Evolutionary conservation across 2,113 vertebrate species (phyloP), one percentile per base, ranked within the genome.

Genomic region (Piaya cayana): DNA sequence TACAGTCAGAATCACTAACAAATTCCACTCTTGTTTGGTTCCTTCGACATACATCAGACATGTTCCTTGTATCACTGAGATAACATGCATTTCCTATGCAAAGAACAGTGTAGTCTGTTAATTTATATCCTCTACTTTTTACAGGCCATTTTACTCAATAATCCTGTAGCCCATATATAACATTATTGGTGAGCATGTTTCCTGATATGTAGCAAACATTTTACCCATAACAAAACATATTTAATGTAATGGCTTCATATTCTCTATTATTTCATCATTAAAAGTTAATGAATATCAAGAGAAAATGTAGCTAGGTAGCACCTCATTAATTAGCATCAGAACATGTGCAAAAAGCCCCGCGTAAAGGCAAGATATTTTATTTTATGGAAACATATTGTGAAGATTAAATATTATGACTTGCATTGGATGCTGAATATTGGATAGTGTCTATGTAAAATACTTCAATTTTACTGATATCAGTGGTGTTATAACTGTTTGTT

Each of bases 301-400:
- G 18, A 80, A 82, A 83, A 88, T 32, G 12, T 29, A 42, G 22
- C 45, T 19, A 74, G 22, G 6, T 36, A 47, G 21, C 9, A 56
- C 10, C 30, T 86, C 69, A 47, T 26, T 55, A 82, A 84, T 70
- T 37, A 82, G 14, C 23, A 76, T 13, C 22, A 59, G 22, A 47
- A 2, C 16, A 11, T 60, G 37, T 34, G 49, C 27, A 75, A 82
- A 92, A 77, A 55, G 6, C 0, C 1, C 1, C 2, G 52, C 2
- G 26, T 10, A 79, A 85, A 68, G 64, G 16, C 22, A 75, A 60
- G 10, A 27, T 25, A 43, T 13, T 47, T 8, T 32, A 49, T 14
- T 30, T 25, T 65, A 59, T 13, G 25, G 26, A 76, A 83, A 83
- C 19, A 21, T 55, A 36, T 34, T 68, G 8, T 64, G 23, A 63